Evolutionary conservation across 2,888 invertebrate species (phyloP), one percentile per base, ranked within the genome.

Genomic region (Chouioia cunea): DNA sequence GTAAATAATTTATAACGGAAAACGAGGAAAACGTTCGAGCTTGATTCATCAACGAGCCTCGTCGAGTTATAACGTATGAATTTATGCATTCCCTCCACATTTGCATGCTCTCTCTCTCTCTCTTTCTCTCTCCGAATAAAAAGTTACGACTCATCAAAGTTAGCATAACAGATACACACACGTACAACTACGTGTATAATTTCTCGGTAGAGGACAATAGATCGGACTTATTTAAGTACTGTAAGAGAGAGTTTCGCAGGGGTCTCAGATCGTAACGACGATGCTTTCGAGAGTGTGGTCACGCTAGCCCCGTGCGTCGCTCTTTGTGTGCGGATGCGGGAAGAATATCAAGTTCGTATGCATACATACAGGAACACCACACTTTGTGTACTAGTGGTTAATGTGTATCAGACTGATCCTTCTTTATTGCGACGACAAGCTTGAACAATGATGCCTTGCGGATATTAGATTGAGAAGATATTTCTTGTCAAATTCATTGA

Each of bases 301-400:
- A 43, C 65, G 74, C 70, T 73, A 72, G 59, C 76, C n/a, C n/a
- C n/a, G n/a, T n/a, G n/a, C n/a, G 70, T 65, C 70, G 74, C 76
- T 75, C 77, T 78, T 77, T 75, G 75, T 74, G 73, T 74, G 73
- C 75, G 76, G 78, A 81, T 81, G 81, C 81, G 80, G 81, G 80
- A 76, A 78, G 79, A 78, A 78, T 80, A 80, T 80, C 79, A 78
- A 78, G 77, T 81, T 82, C 75, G 75, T 76, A 56, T 6, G 6
- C 6, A 27, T 27, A 27, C 27, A 66, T 59, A 58, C 50, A 58
- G 58, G 36, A 46, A 47, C 60, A n/a, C 15, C 50, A 47, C 47
- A 54, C 36, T 53, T 36, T 43, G 50, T 43, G 20, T 50, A 16
- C 46, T 47, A 47, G 46, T 23, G 68, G 44, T 56, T 70, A 53